phyloP scores from a whole-genome alignment of 2,888 invertebrate species.

The Agrochola circellaris region DNA sequence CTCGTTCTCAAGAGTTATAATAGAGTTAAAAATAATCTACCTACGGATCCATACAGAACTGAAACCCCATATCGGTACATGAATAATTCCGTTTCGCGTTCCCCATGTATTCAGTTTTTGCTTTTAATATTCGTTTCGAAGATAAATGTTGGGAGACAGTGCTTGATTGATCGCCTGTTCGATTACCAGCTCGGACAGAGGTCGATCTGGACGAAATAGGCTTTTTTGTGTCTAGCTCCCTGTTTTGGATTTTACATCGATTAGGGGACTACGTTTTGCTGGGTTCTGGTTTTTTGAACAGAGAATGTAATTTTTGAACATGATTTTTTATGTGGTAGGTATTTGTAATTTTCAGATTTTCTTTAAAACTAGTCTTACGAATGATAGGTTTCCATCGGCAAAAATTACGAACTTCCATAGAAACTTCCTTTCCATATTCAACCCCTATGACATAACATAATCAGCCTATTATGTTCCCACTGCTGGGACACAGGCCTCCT shows the following conservation, averaged over 20 bases:
- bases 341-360: not conserved
- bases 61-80: slow-evolving; percentile 68
- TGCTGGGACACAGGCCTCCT: too few relatives aligned
- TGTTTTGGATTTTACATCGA: slow-evolving; percentile 62
- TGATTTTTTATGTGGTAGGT: not conserved
- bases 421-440: too few relatives aligned
- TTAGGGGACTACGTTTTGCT: slow-evolving; percentile 23
- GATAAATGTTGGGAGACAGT: slow-evolving; percentile 87
- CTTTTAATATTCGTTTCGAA: slow-evolving; percentile 85
- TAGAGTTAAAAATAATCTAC: not conserved
- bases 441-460: too few relatives aligned
- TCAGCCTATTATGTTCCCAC: too few relatives aligned
- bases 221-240: slow-evolving; percentile 57
- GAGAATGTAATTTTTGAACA: not conserved
- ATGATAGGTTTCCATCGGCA: not conserved
- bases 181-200: slow-evolving; percentile 77
- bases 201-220: slow-evolving; percentile 57
- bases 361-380: too few relatives aligned
- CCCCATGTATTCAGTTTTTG: slow-evolving; percentile 75
- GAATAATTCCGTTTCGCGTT: slow-evolving; percentile 79
- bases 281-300: not conserved
- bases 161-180: slow-evolving; percentile 82
- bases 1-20: not conserved
- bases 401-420: too few relatives aligned
- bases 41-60: slow-evolving; percentile 41